Evolutionary conservation across 2,797 vertebrate genomes (phyloP).

Genomic region (Myotis pilosus): DNA sequence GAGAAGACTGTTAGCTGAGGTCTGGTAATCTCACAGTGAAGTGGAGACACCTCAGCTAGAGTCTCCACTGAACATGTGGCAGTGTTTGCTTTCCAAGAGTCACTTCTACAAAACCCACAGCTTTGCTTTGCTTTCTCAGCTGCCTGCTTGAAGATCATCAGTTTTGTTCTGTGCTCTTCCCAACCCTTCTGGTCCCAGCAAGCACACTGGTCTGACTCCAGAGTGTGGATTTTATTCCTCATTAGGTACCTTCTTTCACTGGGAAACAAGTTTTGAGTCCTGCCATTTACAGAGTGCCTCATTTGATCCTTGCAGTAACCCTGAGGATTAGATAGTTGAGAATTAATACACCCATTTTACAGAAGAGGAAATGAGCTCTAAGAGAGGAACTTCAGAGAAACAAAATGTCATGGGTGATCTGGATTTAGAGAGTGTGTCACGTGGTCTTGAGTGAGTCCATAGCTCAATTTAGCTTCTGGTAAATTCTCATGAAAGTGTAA

Average conservation of each 20-base stretch:
- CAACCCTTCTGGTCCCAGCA: neutral
- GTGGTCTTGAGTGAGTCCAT: neutral
- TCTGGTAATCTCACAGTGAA: neutral
- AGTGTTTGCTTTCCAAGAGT: slow-evolving; percentile 40
- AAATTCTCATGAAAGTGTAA: neutral
- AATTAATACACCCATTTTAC: neutral
- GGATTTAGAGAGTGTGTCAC: neutral
- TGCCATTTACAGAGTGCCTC: neutral
- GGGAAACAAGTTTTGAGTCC: neutral
- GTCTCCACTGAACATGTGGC: neutral
- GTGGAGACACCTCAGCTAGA: neutral
- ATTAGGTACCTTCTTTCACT: neutral
- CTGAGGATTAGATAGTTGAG: neutral
- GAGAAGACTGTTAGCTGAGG: neutral
- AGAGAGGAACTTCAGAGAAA: neutral
- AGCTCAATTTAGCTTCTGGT: neutral
- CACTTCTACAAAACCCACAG: slow-evolving; percentile 64
- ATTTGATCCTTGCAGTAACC: neutral
- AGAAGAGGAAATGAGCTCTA: neutral
- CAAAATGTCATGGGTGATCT: neutral
- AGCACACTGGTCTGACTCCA: neutral
- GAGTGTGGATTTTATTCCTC: neutral
- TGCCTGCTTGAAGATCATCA: slow-evolving; percentile 29
- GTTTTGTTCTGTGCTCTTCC: slow-evolving; percentile 57
- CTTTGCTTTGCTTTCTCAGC: slow-evolving; percentile 45